Conservation (phyloP, 2,888 invertebrate species). For the Isoperla grammatica region DNA sequence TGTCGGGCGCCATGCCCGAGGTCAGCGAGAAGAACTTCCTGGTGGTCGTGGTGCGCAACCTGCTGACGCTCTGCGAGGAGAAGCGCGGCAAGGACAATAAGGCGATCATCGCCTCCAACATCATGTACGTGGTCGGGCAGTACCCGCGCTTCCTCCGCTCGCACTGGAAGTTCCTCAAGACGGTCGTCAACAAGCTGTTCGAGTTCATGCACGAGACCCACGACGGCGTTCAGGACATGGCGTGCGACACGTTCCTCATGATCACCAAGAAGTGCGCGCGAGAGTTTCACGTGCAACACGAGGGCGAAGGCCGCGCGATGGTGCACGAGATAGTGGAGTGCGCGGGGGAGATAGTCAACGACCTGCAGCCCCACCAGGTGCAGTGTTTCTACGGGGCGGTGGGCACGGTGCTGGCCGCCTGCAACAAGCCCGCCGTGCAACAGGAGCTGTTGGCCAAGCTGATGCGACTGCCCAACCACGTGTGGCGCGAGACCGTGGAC, state of each 20-base stretch:
- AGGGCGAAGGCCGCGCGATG: conserved; percentile 94
- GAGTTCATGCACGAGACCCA: conserved; percentile 99
- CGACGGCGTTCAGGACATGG: conserved; percentile 99
- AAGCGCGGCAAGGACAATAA: conserved; percentile 99
- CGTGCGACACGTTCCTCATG: conserved; percentile 99
- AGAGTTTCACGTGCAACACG: conserved; percentile 95
- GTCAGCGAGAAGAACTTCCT: conserved; percentile 99
- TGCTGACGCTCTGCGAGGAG: conserved; percentile 95
- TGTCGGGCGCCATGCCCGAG: conserved; percentile 98
- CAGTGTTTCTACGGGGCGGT: conserved; percentile 99
- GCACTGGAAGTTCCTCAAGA: conserved; percentile 99
- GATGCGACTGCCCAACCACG: conserved; percentile 96
- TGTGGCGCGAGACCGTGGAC: conserved; percentile 97
- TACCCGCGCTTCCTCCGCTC: conserved; percentile 96
- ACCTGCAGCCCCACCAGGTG: conserved; percentile 96
- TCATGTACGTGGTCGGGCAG: conserved; percentile 99
- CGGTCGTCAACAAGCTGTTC: conserved; percentile 98
- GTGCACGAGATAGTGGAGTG: conserved; percentile 96
- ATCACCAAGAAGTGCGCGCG: conserved; percentile 96
- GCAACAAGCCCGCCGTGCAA: conserved; percentile 67
- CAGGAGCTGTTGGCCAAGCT: conserved; percentile 94
- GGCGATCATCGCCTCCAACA: conserved; percentile 99
- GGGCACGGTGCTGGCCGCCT: conserved; percentile 97
- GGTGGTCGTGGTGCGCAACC: conserved; percentile 97
- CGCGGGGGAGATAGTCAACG: conserved; percentile 97